Base-by-base conservation (phyloP, 30 jellyfish, hydroid and myxozoan species). In the Clytia hemisphaerica region DNA sequence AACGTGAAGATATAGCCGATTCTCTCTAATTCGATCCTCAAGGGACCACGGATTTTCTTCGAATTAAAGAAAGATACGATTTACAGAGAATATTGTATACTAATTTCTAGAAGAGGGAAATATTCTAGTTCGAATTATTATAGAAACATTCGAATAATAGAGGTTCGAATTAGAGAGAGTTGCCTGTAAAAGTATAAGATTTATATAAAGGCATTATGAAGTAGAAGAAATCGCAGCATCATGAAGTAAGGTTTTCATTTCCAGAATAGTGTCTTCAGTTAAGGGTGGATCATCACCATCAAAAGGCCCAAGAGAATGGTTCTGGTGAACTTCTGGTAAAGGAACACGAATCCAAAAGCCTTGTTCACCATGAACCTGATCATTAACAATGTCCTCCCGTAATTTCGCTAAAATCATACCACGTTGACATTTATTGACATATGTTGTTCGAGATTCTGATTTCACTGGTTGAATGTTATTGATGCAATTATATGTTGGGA, bases 271-370 rank as follows among this genome's bases (percentile, higher is more conserved):
- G 19, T 57, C 70, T 57, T 57, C 70, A 18, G 25, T 57, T 33
- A 57, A 22, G 15, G 70, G 70, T 3, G 70, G 50, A n/a, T 57
- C 70, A n/a, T 45, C 25, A 4, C 70, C 70, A 31, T 57, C 70
- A 22, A 57, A 57, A 26, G 70, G 70, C 35, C 70, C 70, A 6
- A 57, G 35, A 4, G 70, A 57, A 31, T 57, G 70, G 44, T 57
- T 57, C 70, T 57, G 70, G n/a, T 57, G 70, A 22, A 57, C 70
- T 57, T 57, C 70, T 31, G 70, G 70, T 22, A 57, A 31, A 5
- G 70, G 70, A 57, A 57, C 70, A 5, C 70, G 70, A 7, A 57
- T 57, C 70, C 70, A 57, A 57, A 57, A 57, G 16, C 70, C 70
- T 57, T 57, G 70, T 26, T 57, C 70, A 57, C 70, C 70, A 0